A percentile compares a stretch with the other conserved stretches of the same genome.
Evolutionary conservation across 2,113 vertebrate species (phyloP).

Genomic region (Bos javanicus): DNA sequence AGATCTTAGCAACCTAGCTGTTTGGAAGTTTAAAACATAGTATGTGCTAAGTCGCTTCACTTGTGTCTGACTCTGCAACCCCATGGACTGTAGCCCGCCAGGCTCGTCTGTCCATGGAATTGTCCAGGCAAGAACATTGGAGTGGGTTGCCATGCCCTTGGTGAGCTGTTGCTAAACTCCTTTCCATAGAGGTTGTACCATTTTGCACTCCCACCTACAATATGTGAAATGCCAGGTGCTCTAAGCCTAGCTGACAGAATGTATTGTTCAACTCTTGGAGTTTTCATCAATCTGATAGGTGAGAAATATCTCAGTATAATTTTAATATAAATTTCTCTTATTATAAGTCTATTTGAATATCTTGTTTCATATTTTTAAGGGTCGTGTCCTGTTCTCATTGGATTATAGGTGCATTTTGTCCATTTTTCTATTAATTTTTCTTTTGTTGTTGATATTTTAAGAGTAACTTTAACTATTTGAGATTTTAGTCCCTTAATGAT

Average conservation of each 20-base stretch:
- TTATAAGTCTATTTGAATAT: not conserved
- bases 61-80: not conserved
- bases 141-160: not conserved
- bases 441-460: not conserved
- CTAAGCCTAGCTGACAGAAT: not conserved
- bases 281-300: not conserved
- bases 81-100: not conserved
- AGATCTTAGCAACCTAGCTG: not conserved
- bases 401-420: not conserved
- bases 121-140: not conserved
- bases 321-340: constrained; percentile 11
- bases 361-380: not conserved
- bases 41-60: not conserved
- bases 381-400: not conserved
- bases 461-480: not conserved
- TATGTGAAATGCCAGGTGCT: not conserved
- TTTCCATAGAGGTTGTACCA: not conserved
- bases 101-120: not conserved
- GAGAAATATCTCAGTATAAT: not conserved
- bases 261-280: not conserved
- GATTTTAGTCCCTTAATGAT: not conserved
- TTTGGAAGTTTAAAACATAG: not conserved
- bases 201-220: not conserved
- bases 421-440: not conserved
- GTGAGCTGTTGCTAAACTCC: not conserved